A percentile compares a stretch with the other conserved stretches of the same genome.
Evolutionary conservation across 2,888 invertebrate genomes (phyloP).

Genomic region (Dicroscelio sp.): DNA sequence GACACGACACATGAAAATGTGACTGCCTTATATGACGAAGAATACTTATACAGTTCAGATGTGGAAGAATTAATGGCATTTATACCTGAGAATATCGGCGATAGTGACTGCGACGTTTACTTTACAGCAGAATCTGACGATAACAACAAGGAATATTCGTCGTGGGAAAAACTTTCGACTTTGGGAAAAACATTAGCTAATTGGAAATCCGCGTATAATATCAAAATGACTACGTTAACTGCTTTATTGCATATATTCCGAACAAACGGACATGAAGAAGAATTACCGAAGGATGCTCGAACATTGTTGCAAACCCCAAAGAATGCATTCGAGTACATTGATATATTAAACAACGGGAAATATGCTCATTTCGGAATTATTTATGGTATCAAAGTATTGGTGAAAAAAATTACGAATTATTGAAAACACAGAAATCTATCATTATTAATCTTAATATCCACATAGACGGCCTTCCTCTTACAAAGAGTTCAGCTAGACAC

Average conservation of each 20-base stretch:
- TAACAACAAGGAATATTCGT: no score
- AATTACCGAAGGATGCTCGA: slow-evolving; percentile 39
- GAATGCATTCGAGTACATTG: neutral
- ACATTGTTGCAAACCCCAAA: slow-evolving; percentile 46
- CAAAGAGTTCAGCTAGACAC: no score
- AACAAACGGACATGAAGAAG: slow-evolving; percentile 9
- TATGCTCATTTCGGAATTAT: slow-evolving; percentile 56
- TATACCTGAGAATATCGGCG: no score
- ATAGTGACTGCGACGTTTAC: no score
- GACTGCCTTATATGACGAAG: no score
- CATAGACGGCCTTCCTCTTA: slow-evolving; percentile 48
- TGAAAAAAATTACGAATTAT: neutral
- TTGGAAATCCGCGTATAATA: neutral
- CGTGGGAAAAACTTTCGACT: no score
- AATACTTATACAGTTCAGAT: no score
- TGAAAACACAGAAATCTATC: neutral
- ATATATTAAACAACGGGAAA: slow-evolving; percentile 9
- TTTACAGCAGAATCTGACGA: no score
- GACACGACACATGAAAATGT: no score
- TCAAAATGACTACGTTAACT: neutral
- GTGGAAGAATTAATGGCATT: no score
- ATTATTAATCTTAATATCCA: slow-evolving; percentile 25
- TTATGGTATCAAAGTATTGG: slow-evolving; percentile 2
- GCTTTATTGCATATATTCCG: slow-evolving; percentile 28
- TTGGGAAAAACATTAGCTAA: no score